Conservation (phyloP, 2,113 vertebrate genomes). For the Platysternon megacephalum region DNA sequence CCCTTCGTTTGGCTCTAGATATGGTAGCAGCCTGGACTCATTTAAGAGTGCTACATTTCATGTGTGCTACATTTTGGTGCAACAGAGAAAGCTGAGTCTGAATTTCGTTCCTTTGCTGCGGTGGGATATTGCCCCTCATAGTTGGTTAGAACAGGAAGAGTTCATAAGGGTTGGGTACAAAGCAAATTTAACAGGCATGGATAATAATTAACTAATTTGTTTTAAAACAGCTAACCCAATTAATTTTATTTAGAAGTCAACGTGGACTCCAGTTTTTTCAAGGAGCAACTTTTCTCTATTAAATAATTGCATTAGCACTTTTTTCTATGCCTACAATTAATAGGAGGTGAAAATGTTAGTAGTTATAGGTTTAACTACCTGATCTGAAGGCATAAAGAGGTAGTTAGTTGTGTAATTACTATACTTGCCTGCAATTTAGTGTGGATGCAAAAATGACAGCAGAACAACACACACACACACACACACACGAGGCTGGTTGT, state of each 20-base stretch:
- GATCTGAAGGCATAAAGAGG: neutral
- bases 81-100: neutral
- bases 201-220: neutral
- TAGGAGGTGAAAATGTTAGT: neutral
- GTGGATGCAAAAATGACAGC: neutral
- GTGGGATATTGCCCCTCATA: neutral
- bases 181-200: neutral
- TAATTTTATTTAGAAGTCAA: neutral
- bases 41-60: accelerated
- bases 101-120: accelerated
- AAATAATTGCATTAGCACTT: neutral
- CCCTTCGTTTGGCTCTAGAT: accelerated
- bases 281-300: neutral
- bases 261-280: neutral
- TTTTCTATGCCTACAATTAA: neutral
- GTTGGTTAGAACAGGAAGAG: accelerated
- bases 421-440: neutral
- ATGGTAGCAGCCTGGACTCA: accelerated
- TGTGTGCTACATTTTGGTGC: neutral
- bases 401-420: neutral
- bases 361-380: neutral
- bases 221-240: neutral
- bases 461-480: neutral
- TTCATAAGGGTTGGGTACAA: neutral
- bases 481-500: neutral